Base-by-base conservation (phyloP, 2,113 vertebrate genomes). In the Neodontobutis hainanensis region DNA sequence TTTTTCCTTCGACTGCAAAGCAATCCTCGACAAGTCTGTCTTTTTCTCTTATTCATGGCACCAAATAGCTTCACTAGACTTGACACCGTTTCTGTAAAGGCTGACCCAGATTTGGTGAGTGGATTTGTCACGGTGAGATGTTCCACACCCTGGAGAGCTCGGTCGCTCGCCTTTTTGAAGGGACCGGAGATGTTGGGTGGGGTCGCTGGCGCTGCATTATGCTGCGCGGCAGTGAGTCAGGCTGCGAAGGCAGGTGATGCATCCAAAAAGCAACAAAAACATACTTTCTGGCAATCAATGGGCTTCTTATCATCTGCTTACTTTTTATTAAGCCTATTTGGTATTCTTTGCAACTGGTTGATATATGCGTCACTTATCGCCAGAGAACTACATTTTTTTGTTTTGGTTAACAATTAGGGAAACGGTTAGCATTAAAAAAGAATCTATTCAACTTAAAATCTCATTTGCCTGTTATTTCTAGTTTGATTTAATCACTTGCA, bases 201-300 rank as follows among this genome's bases (percentile, higher is more conserved):
- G 92, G 92, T 92, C 91, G 89, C 81, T 88, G 77, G 81, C 80
- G 80, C 92, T 91, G 92, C 92, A 93, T 93, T 92, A 92, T 92
- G 91, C 91, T 83, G 90, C 85, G 68, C 87, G 87, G 74, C 88
- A 78, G 57, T 85, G 90, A 83, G 84, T 83, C 81, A 89, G 82
- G 82, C 77, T 44, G 8, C 14, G 45, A 75, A 72, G 58, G 81
- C 90, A 90, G 90, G 87, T 92, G 92, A 90, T 64, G 78, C 89
- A 85, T 32, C 27, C 57, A 47, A 61, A 60, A 51, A 50, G 47
- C 27, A 69, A 75, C 61, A 70, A 61, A 73, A 43, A 3, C 50
- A 53, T 74, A 15, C 43, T 45, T 72, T 71, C 77, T 62, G 47
- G 42, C n/a, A 3, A 15, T 46, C 16, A 6, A 19, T 8, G 11